A percentile compares a stretch with the other conserved stretches of the same genome.
Conservation (phyloP, 2,113 vertebrate species). For the Corythaeola cristata region DNA sequence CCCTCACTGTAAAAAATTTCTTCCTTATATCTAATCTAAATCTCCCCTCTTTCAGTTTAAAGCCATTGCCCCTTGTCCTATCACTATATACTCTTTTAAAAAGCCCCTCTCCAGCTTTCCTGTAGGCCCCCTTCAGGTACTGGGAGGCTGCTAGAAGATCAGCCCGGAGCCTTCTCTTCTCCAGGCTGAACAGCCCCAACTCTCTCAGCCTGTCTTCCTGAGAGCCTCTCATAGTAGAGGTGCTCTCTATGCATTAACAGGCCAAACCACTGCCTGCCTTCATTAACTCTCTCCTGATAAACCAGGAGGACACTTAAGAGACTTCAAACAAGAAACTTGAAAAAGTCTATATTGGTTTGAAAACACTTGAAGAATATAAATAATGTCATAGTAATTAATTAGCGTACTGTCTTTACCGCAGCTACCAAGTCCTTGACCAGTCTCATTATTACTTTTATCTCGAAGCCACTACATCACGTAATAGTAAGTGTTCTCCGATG, state of each 20-base stretch:
- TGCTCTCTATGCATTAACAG: not conserved
- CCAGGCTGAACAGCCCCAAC: too few relatives aligned
- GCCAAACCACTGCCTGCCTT: not conserved
- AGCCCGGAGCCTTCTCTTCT: too few relatives aligned
- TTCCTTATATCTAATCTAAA: too few relatives aligned
- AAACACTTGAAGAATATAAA: not conserved
- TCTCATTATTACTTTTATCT: not conserved
- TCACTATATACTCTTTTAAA: too few relatives aligned
- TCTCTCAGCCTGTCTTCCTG: too few relatives aligned
- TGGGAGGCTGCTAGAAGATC: too few relatives aligned
- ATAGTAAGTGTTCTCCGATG: not conserved
- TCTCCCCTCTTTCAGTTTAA: too few relatives aligned
- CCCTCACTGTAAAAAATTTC: too few relatives aligned
- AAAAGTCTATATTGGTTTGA: not conserved
- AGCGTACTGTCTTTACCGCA: not conserved
- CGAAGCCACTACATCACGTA: not conserved
- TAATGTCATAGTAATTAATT: not conserved
- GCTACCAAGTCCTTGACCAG: not conserved
- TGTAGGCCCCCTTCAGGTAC: too few relatives aligned
- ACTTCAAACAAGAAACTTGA: not conserved
- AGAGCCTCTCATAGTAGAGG: too few relatives aligned
- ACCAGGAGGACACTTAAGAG: not conserved
- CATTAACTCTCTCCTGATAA: not conserved
- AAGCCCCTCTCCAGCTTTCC: too few relatives aligned
- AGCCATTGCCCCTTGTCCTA: too few relatives aligned